Percentiles rank a stretch among this genome's conserved stretches.
Conservation (phyloP, 2,888 invertebrate genomes). For the Tetragonisca angustula region DNA sequence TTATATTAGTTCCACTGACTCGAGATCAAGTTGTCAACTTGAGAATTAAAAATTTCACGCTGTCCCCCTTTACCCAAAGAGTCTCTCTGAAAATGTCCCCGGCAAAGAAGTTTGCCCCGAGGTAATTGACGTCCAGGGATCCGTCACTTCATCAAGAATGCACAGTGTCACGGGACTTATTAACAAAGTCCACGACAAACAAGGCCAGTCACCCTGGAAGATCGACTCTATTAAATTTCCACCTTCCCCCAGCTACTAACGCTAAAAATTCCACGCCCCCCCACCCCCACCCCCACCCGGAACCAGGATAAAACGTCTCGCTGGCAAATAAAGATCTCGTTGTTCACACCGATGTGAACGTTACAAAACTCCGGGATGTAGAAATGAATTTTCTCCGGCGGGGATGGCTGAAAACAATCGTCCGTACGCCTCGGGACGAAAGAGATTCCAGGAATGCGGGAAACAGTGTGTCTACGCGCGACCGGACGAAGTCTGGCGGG, state of each 20-base stretch:
- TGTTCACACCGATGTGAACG: too few relatives aligned
- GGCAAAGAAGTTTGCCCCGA: not conserved
- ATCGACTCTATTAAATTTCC: too few relatives aligned
- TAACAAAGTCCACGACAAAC: too few relatives aligned
- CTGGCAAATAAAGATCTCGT: too few relatives aligned
- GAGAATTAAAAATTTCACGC: not conserved
- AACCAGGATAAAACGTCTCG: too few relatives aligned
- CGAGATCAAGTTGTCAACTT: not conserved
- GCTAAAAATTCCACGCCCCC: too few relatives aligned
- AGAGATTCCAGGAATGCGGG: slow-evolving; percentile 12
- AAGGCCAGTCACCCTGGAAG: too few relatives aligned
- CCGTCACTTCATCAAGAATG: too few relatives aligned
- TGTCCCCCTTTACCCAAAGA: not conserved
- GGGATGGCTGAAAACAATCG: too few relatives aligned
- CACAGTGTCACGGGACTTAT: too few relatives aligned
- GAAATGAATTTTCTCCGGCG: not conserved
- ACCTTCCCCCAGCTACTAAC: too few relatives aligned
- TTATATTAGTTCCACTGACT: not conserved
- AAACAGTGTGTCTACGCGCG: not conserved
- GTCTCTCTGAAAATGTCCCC: not conserved
- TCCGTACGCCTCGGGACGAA: not conserved
- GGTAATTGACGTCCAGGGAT: not conserved
- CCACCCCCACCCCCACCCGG: too few relatives aligned
- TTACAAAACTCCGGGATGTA: not conserved
- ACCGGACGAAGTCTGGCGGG: not conserved